Evolutionary conservation across 2,113 vertebrate species (phyloP), one percentile per base, ranked within the genome.

Genomic region (Eptesicus fuscus): DNA sequence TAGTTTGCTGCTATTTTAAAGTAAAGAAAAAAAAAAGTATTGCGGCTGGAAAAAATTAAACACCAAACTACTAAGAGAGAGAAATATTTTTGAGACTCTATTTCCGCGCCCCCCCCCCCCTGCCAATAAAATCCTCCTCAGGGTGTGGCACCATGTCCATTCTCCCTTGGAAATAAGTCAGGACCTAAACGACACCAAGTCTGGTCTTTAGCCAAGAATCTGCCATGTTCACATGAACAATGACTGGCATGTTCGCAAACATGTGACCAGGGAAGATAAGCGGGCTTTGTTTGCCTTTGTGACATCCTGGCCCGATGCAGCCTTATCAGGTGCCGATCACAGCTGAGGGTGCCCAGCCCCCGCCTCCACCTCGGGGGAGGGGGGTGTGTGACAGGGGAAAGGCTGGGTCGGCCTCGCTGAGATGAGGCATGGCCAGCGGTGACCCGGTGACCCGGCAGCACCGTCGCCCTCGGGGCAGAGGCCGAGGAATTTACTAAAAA

Each of bases 191-290:
- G 88, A 78, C 53, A 35, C 2, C 78, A 90, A 90, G 90, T 12
- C 87, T 88, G 67, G 47, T 22, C 91, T 76, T 93, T 28, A 76
- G 82, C 69, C 96, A 86, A 95, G 93, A 37, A 53, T 6, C 18
- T 11, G 89, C 56, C 83, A 69, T 74, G 71, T 61, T 73, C 87
- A 78, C 18, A 9, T 44, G 89, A 69, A 85, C 44, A 2, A 28
- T 67, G 94, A 82, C 70, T n/a, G 30, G n/a, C 94, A 88, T 87
- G 90, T 87, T 79, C 93, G 70, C 89, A 93, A 97, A 94, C 95
- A 97, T 0, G 1, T 1, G 91, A 96, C 87, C 91, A 1, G 5
- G 84, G 93, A 14, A 97, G 98, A 97, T 96, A 96, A 95, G 97
- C 7, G 1, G 40, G 65, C 67, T 51, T 83, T 93, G 95, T 92